Evolutionary conservation across 2,113 vertebrate species (phyloP).

Genomic region (Eleginops maclovinus): DNA sequence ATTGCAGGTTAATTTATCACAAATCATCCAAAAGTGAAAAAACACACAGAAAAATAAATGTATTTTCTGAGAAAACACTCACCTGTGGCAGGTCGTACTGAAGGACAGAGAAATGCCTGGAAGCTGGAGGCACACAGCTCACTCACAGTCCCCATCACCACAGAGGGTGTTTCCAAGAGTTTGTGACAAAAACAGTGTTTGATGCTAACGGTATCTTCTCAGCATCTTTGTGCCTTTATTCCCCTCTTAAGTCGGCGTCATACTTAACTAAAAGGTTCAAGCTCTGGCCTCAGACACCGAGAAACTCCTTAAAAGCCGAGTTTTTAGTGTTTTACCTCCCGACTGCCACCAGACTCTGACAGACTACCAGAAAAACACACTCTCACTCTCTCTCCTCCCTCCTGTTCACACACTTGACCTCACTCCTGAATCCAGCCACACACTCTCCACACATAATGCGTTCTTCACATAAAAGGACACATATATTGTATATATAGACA

Average conservation of each 20-base stretch:
- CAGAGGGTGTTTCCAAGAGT: slow-evolving; percentile 39
- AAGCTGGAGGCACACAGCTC: slow-evolving; percentile 93
- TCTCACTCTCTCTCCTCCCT: slow-evolving; percentile 38
- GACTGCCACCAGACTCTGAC: slow-evolving; percentile 55
- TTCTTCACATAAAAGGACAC: not conserved
- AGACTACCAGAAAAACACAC: slow-evolving; percentile 49
- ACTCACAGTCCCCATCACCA: slow-evolving; percentile 89
- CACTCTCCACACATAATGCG: slow-evolving; percentile 8
- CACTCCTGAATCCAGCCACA: slow-evolving; percentile 48
- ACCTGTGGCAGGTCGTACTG: slow-evolving; percentile 79
- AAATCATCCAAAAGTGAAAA: not conserved
- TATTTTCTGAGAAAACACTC: slow-evolving; percentile 32
- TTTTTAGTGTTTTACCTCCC: slow-evolving; percentile 25
- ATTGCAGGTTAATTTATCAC: not conserved
- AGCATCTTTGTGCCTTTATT: slow-evolving; percentile 37
- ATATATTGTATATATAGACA: not conserved
- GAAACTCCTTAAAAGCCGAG: not conserved
- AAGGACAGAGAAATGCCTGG: slow-evolving; percentile 90
- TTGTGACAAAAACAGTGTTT: not conserved
- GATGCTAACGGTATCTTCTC: slow-evolving; percentile 2
- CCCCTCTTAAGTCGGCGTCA: slow-evolving; percentile 12
- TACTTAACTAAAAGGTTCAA: not conserved
- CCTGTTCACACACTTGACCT: slow-evolving; percentile 67
- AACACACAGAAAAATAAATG: not conserved
- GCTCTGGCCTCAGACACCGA: slow-evolving; percentile 5